A percentile compares a stretch with the other conserved stretches of the same genome.
Conservation (phyloP, 2,113 vertebrate species). For the Probosciger aterrimus region DNA sequence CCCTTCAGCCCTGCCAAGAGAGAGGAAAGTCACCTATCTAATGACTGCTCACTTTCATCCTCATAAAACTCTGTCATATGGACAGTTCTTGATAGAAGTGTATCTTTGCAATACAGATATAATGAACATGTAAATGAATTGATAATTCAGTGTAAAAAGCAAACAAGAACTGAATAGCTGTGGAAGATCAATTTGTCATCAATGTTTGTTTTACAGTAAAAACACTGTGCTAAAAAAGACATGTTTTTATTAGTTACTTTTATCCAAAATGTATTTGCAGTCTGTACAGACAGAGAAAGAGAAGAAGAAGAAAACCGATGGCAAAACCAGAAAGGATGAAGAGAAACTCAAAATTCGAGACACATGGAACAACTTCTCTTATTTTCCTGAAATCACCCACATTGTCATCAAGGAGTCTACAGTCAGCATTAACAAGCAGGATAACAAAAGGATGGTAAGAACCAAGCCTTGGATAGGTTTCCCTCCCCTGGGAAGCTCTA, state of each 20-base stretch:
- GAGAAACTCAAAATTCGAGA: slow-evolving; percentile 77
- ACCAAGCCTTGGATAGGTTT: background rate
- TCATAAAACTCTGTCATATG: background rate
- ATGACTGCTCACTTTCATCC: background rate
- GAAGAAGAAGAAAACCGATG: slow-evolving; percentile 84
- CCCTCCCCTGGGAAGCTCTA: background rate
- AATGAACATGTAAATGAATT: background rate
- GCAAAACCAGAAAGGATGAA: slow-evolving; percentile 77
- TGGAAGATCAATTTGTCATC: background rate
- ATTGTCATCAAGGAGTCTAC: slow-evolving; percentile 85
- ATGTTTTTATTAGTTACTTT: background rate
- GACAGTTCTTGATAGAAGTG: background rate
- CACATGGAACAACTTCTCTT: slow-evolving; percentile 85
- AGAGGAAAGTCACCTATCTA: background rate
- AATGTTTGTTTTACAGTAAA: background rate
- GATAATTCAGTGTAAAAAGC: background rate
- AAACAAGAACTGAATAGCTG: background rate
- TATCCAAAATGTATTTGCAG: slow-evolving; percentile 61
- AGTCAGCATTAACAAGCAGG: slow-evolving; percentile 90
- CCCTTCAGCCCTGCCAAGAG: background rate
- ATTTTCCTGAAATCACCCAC: slow-evolving; percentile 95
- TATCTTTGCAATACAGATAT: background rate
- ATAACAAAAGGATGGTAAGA: slow-evolving; percentile 93
- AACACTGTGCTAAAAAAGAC: background rate
- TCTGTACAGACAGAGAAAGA: slow-evolving; percentile 75